Conservation (phyloP, 2,888 invertebrate genomes). For the Ryuthela nishihirai region DNA sequence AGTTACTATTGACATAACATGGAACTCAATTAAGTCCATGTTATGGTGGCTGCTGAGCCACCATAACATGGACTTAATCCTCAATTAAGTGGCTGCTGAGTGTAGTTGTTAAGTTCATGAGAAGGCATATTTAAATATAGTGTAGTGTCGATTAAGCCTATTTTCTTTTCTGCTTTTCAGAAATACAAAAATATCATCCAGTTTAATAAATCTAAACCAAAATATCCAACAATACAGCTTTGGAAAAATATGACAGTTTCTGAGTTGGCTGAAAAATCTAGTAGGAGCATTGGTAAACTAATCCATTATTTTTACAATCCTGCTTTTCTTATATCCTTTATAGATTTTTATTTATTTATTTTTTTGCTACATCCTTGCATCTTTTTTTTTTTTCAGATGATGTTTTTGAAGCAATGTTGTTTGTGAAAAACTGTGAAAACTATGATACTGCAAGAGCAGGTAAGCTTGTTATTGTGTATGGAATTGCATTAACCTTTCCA, state of each 20-base stretch:
- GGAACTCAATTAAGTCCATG: no score
- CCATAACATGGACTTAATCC: no score
- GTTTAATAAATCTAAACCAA: conserved; percentile 53
- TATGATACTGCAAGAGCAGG: conserved; percentile 57
- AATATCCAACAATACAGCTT: conserved; percentile 48
- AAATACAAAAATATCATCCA: conserved; percentile 29
- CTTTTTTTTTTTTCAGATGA: conserved; percentile 59
- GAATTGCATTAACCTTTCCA: no score
- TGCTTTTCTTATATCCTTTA: no score
- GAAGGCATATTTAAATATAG: no score
- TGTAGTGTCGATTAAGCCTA: no score
- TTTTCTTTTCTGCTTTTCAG: conserved; percentile 6
- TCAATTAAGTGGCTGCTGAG: no score
- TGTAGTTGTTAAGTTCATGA: no score
- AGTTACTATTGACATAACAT: no score
- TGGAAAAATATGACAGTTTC: conserved; percentile 77
- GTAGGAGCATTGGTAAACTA: no score
- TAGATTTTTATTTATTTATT: conserved; percentile 7
- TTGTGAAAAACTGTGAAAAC: conserved; percentile 59
- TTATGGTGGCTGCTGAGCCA: no score
- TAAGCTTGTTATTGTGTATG: conserved; percentile 19
- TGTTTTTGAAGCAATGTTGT: conserved; percentile 65
- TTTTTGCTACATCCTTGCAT: conserved; percentile 1
- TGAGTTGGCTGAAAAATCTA: conserved; percentile 65
- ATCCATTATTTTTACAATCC: no score